Evolutionary conservation across 2,888 invertebrate species (phyloP), one percentile per base, ranked within the genome.

Genomic region (Philaethria dido): DNA sequence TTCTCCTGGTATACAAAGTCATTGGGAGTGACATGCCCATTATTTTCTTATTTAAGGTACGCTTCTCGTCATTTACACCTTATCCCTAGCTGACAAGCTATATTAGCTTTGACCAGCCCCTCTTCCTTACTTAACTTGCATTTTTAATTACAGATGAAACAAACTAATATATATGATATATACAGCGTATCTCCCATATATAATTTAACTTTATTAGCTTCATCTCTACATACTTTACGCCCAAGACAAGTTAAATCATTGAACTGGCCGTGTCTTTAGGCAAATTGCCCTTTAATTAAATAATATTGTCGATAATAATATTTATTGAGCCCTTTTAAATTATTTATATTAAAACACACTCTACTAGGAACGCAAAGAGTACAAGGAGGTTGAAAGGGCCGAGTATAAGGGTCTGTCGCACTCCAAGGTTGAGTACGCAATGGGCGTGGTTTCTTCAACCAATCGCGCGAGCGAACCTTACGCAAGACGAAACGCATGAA

Each of bases 11-110:
- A 85, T 77, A 80, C 85, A 89, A 93, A 93, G 93, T 93, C 93
- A 93, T 93, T 93, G 93, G 92, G 92, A 93, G 93, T 93, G 93
- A 93, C 93, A 93, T 93, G 91, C 88, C 92, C 88, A 92, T 92
- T 92, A 92, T 91, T 88, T 73, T 90, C 87, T 91, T 86, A 84
- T 84, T 85, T 80, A 81, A 86, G 78, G 33, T 65, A 84, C 79
- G 83, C 86, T 83, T 86, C 84, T 80, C 81, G 80, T 88, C 85
- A 88, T 91, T 90, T 85, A 87, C 92, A 89, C 92, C 83, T 88
- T 82, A 44, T 6, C 76, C 76, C 73, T 72, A 66, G 74, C 75
- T 70, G 74, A 72, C 69, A 18, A 44, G 60, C 1, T 8, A 47
- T 3, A n/a, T 42, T 22, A 57, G 22, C 20, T 20, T 29, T 16